Evolutionary conservation across 1,140 invertebrate genomes (phyloP).

Genomic region (Drosophila lacertosa): DNA sequence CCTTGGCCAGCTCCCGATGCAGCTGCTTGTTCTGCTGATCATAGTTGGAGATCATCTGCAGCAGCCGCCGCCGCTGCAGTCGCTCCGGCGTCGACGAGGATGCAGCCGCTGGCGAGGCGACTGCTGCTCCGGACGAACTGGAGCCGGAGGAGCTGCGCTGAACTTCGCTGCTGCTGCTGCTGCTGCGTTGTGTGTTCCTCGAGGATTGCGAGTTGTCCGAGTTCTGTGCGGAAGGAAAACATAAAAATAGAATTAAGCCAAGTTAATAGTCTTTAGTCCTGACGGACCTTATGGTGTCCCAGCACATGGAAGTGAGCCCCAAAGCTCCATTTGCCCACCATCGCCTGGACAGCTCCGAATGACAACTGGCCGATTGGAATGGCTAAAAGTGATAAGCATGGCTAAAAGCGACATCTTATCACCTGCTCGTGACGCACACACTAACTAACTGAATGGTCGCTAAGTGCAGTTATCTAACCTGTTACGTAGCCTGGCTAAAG

Average conservation of each 20-base stretch:
- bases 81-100: constrained; percentile 50
- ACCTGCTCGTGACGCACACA: constrained; percentile 42
- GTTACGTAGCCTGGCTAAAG: background rate
- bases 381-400: too few relatives aligned
- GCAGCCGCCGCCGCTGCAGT: constrained; percentile 55
- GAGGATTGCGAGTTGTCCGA: constrained; percentile 67
- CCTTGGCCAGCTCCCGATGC: constrained; percentile 79
- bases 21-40: constrained; percentile 77
- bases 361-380: constrained; percentile 54
- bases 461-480: constrained; percentile 21
- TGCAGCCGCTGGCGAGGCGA: background rate
- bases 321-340: constrained; percentile 52
- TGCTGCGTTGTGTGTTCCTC: constrained; percentile 25
- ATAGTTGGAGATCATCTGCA: constrained; percentile 73
- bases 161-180: constrained; percentile 50
- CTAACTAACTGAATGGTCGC: constrained; percentile 16
- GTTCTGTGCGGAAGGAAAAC: constrained; percentile 35
- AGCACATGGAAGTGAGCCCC: constrained; percentile 46
- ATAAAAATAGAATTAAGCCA: too few relatives aligned
- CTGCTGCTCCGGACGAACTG: constrained; percentile 43
- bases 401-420: constrained; percentile 38
- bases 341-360: constrained; percentile 31
- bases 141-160: constrained; percentile 66
- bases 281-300: constrained; percentile 44
- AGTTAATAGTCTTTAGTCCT: too few relatives aligned